Evolutionary conservation across 1,140 invertebrate species (phyloP).

Genomic region (Lepidostoma basale): DNA sequence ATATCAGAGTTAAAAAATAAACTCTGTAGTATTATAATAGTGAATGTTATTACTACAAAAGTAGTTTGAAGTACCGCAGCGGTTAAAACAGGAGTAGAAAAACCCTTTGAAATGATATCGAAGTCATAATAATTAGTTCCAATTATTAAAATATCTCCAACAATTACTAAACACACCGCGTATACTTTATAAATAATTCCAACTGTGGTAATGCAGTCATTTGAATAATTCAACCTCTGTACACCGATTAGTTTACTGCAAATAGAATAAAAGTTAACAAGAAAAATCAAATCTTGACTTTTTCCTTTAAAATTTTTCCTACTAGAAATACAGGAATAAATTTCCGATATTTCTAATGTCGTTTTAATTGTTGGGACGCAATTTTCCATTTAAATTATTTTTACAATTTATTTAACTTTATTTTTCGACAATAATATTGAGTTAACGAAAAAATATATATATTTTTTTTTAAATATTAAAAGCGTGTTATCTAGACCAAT

Average conservation of each 20-base stretch:
- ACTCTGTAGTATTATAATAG: background rate
- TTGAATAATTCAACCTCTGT: background rate
- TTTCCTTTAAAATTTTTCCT: too few relatives aligned
- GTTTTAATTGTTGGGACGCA: too few relatives aligned
- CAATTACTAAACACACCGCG: background rate
- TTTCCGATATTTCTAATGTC: too few relatives aligned
- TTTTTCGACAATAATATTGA: too few relatives aligned
- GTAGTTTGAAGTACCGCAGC: background rate
- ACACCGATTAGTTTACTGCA: background rate
- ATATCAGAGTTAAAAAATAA: background rate
- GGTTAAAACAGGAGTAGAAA: background rate
- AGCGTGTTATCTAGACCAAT: too few relatives aligned
- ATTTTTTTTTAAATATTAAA: too few relatives aligned
- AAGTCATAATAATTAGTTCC: too few relatives aligned
- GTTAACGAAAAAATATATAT: too few relatives aligned
- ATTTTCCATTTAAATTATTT: too few relatives aligned
- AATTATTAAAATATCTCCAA: background rate
- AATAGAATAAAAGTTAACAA: background rate
- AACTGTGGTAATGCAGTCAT: background rate
- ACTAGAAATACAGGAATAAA: too few relatives aligned
- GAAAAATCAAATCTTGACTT: slow-evolving; percentile 5
- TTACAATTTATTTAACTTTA: too few relatives aligned
- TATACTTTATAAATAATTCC: background rate
- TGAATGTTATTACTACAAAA: background rate
- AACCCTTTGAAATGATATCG: too few relatives aligned